Evolutionary conservation across 2,888 invertebrate genomes (phyloP), one percentile per base, ranked within the genome.

Genomic region (Tipula unca): DNA sequence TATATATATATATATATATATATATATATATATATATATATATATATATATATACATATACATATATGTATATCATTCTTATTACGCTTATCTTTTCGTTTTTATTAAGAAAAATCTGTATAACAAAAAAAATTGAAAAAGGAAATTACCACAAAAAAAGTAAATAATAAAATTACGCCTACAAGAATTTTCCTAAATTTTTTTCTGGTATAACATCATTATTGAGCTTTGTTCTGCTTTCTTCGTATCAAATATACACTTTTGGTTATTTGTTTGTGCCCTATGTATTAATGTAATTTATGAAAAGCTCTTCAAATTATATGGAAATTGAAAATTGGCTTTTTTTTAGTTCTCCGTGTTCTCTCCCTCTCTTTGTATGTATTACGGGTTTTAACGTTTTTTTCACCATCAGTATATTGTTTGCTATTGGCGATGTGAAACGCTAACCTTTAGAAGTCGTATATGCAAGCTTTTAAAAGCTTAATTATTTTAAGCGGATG

Each of bases 221-320:
- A 69, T 69, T 25, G 25, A 20, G 25, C 2, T 69, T 69, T 69
- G 25, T 69, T 25, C 69, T 69, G 69, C 25, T 69, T 69, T 25
- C 2, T 69, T 69, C 25, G 69, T 25, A 25, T 25, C 69, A 25
- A 25, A 69, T 69, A n/a, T n/a, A 69, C 3, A 69, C 25, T 69
- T 69, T 69, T 25, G 69, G 69, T 25, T 69, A 1, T 69, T 69
- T 69, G 69, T 25, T 25, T 69, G 69, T 69, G 20, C 69, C 25
- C 25, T 69, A 69, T n/a, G n/a, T 69, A 69, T 69, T 69, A 69
- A 69, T 69, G 69, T 69, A 69, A 69, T 69, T 69, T 69, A 69
- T 69, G 69, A 25, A 69, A 25, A 69, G 69, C 69, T 69, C 10
- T 69, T 69, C 10, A 25, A 69, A 25, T 69, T 69, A 25, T 69